Evolutionary conservation across 2,888 invertebrate species (phyloP).

Genomic region (Hydroisotoma schaefferi): DNA sequence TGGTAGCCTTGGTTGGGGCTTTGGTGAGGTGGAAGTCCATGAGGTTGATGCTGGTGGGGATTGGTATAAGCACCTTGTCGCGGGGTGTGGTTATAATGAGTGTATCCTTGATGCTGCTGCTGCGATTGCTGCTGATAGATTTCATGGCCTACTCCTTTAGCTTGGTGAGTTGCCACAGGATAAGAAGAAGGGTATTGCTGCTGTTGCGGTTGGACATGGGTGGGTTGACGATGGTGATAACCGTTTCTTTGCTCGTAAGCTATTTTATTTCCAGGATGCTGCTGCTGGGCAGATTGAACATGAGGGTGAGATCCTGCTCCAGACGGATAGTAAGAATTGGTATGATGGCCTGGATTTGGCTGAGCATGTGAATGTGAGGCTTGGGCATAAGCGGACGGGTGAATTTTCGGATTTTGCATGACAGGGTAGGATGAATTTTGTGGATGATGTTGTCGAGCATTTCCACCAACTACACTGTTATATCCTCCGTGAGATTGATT

Average conservation of each 20-base stretch:
- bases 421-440: slow-evolving; percentile 12
- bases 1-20: slow-evolving; percentile 20
- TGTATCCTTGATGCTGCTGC: slow-evolving; percentile 25
- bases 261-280: background rate
- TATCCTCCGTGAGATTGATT: no score
- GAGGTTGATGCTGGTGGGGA: slow-evolving; percentile 23
- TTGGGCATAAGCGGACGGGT: slow-evolving; percentile 23
- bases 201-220: no score
- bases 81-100: slow-evolving; percentile 15
- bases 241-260: slow-evolving; percentile 4
- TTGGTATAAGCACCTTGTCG: background rate
- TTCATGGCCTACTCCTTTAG: slow-evolving; percentile 24
- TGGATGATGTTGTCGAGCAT: background rate
- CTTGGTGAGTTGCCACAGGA: slow-evolving; percentile 3
- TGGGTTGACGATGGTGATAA: background rate
- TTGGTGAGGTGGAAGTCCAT: slow-evolving; percentile 21
- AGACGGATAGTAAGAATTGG: background rate
- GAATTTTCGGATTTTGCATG: slow-evolving; percentile 31
- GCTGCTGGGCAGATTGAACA: slow-evolving; percentile 2
- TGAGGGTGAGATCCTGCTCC: background rate
- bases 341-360: background rate
- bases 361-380: background rate
- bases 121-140: slow-evolving; percentile 24
- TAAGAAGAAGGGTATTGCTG: slow-evolving; percentile 8
- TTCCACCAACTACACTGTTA: no score